These are phyloP conservation scores for Atractosteus spatula DNA, from an alignment of 2,113 vertebrate genomes.

Conservation along the genomic window DNA sequence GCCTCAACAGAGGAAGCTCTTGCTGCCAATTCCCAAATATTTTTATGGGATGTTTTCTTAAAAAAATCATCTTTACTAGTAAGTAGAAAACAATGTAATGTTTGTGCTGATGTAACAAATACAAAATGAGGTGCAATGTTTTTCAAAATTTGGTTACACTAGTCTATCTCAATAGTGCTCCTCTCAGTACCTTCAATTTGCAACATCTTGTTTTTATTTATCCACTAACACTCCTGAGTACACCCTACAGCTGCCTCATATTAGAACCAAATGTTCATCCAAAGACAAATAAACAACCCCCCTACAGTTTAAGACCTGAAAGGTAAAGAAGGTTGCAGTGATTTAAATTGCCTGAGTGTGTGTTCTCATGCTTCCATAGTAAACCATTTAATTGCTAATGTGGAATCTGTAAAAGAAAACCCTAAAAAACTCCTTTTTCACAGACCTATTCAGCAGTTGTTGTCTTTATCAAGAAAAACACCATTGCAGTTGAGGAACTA, in stretches of 20 bases:
- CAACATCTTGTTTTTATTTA: conserved; percentile 24
- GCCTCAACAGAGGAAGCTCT: too few relatives aligned
- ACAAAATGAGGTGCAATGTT: too few relatives aligned
- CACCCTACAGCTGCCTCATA: neutral
- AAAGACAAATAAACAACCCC: conserved; percentile 1
- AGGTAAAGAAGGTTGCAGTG: neutral
- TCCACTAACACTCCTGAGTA: neutral
- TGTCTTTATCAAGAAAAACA: too few relatives aligned
- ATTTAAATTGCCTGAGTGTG: conserved; percentile 24
- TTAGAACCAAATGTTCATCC: conserved; percentile 15
- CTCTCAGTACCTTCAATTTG: conserved; percentile 1
- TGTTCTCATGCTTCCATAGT: neutral
- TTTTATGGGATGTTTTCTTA: too few relatives aligned
- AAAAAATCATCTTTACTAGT: too few relatives aligned
- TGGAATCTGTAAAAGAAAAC: conserved; percentile 31
- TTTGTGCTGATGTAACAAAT: neutral
- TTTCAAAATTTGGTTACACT: too few relatives aligned
- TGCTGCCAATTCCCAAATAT: too few relatives aligned
- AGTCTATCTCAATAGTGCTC: neutral
- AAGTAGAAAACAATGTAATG: too few relatives aligned
- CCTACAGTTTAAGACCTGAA: neutral
- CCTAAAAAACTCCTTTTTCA: conserved; percentile 12
- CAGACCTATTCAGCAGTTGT: too few relatives aligned
- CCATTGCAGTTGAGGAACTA: too few relatives aligned
- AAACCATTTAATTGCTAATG: conserved; percentile 32